A percentile compares a stretch with the other conserved stretches of the same genome.
Evolutionary conservation across 2,113 vertebrate species (phyloP).

Genomic region (Hiodon tergisus): DNA sequence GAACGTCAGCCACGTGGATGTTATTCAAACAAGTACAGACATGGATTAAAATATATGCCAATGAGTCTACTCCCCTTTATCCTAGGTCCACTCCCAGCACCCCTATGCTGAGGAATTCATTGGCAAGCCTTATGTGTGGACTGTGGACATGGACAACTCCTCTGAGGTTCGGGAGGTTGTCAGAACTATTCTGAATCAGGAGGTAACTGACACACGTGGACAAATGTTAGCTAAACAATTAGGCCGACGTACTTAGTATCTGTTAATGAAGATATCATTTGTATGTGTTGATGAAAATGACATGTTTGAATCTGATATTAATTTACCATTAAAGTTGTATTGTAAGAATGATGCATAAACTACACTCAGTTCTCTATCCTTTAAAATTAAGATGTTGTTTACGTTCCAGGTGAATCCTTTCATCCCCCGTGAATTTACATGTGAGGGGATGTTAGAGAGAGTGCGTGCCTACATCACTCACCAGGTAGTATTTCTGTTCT

Average conservation of each 20-base stretch:
- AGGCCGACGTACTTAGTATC: not conserved
- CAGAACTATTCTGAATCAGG: conserved; percentile 42
- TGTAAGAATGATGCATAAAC: not conserved
- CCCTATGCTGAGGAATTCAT: conserved; percentile 59
- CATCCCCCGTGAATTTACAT: conserved; percentile 55
- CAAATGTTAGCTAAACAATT: not conserved
- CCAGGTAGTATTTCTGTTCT: conserved; percentile 42
- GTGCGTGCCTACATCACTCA: conserved; percentile 53
- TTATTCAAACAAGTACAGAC: not conserved
- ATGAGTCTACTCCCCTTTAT: not conserved
- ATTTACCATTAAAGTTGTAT: not conserved
- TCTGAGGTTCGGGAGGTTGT: conserved; percentile 47
- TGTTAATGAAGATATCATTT: not conserved
- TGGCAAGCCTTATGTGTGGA: conserved; percentile 59
- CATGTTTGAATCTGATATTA: not conserved
- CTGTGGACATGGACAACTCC: conserved; percentile 51
- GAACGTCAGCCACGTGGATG: no score
- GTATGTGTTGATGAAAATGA: not conserved
- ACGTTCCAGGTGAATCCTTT: conserved; percentile 54
- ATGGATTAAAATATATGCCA: not conserved
- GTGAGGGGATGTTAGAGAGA: conserved; percentile 58
- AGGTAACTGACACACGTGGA: conserved; percentile 35
- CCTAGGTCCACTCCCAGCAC: conserved; percentile 59
- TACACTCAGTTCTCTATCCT: conserved; percentile 6
- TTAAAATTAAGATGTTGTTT: not conserved